Evolutionary conservation across 2,113 vertebrate species (phyloP).

Genomic region (Eretmochelys imbricata): DNA sequence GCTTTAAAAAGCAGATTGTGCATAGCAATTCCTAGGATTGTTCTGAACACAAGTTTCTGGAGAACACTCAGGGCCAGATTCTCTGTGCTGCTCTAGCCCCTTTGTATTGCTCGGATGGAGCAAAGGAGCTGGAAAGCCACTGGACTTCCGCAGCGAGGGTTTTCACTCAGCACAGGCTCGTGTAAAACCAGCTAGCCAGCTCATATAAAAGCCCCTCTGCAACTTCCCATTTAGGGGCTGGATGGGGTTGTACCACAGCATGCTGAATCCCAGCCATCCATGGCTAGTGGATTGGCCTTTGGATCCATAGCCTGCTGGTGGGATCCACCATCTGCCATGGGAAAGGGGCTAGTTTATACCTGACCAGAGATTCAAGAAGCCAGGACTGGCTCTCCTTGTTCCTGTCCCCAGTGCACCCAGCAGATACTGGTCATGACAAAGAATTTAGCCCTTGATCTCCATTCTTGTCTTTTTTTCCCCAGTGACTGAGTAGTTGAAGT

Average conservation of each 20-base stretch:
- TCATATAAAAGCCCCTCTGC: background rate
- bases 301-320: background rate
- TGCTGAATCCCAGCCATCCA: background rate
- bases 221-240: background rate
- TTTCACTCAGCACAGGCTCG: background rate
- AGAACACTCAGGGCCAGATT: background rate
- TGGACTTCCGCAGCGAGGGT: background rate
- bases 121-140: background rate
- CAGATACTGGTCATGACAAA: background rate
- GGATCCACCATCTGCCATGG: background rate
- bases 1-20: background rate
- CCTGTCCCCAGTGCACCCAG: background rate
- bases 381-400: background rate
- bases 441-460: background rate
- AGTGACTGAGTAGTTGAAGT: background rate
- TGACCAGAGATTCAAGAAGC: background rate
- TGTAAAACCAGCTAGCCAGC: background rate
- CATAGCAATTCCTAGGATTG: rapidly evolving
- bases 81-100: background rate
- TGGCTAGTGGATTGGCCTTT: background rate
- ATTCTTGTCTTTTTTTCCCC: background rate
- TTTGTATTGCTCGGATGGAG: background rate
- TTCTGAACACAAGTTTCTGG: background rate
- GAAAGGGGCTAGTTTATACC: background rate
- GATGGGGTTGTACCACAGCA: background rate